Base-by-base conservation (phyloP, 2,797 vertebrate species). In the Cryptoblepharus egeriae region DNA sequence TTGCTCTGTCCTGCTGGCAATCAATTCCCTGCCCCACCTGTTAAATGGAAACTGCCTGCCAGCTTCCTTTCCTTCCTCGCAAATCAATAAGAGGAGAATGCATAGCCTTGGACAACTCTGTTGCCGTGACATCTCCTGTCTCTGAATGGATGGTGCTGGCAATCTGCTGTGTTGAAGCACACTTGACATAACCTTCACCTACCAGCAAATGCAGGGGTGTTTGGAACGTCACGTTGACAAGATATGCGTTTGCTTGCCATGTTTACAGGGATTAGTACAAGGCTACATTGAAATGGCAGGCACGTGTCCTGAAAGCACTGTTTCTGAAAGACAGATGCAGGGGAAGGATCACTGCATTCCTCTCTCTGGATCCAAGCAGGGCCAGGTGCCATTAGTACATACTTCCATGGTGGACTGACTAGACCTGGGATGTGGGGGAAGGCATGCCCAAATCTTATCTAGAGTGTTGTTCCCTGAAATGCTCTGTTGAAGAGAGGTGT, bases 181-280 rank as follows among this genome's bases (percentile, higher is more conserved):
- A 30, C 26, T 65, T 77, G 79, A 39, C 79, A 42, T 37, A 32
- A 68, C 84, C 79, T 81, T 81, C 84, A 68, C 67, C 63, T 28
- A 12, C 11, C 22, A 61, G 75, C 39, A 39, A 55, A 32, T 1
- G 68, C 37, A 61, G 61, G 28, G 42, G 26, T 3, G 68, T 49
- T 42, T 37, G 39, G 7, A 30, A 24, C 2, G 1, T 72, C 45
- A 10, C 16, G 0, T 24, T 35, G 76, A 68, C 3, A 58, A 60
- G 24, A 42, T 69, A 28, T 1, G 84, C 10, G 10, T 52, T 68
- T 68, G n/a, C 12, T 30, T 11, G 26, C 22, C 12, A 1, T 76
- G 72, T 76, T 85, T 76, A 80, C 67, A 65, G 45, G 60, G 18
- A 58, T 65, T n/a, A 4, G 73, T 45, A 65, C 2, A 13, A 37